A percentile compares a stretch with the other conserved stretches of the same genome.
Conservation (phyloP, 2,797 vertebrate species). For the Karalla daura region DNA sequence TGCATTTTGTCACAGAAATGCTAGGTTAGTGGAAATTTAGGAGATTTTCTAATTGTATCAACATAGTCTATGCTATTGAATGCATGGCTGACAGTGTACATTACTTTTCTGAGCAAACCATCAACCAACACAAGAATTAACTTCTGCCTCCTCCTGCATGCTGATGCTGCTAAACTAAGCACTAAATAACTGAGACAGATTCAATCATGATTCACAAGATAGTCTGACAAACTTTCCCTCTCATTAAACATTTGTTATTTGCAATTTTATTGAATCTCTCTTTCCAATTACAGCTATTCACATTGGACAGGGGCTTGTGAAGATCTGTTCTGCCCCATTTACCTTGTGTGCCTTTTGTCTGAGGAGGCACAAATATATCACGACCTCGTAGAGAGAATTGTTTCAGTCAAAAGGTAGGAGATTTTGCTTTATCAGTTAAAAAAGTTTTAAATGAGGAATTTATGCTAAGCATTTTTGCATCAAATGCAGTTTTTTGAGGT, state of each 20-base stretch:
- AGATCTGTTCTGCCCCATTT: conserved; percentile 36
- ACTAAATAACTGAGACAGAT: conserved; percentile 16
- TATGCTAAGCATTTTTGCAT: background rate
- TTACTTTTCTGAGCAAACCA: too few species aligned
- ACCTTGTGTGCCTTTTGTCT: conserved; percentile 8
- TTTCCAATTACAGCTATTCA: conserved; percentile 20
- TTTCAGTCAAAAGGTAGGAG: conserved; percentile 28
- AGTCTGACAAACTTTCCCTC: conserved; percentile 12
- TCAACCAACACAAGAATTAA: background rate
- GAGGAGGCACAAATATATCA: conserved; percentile 23
- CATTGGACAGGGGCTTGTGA: conserved; percentile 23
- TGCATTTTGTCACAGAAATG: too few species aligned
- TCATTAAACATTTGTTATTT: conserved; percentile 22
- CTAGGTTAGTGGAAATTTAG: too few species aligned
- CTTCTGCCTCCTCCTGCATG: background rate
- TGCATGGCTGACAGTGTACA: too few species aligned
- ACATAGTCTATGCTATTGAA: too few species aligned
- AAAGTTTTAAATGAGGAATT: background rate
- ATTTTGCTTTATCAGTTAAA: conserved; percentile 19
- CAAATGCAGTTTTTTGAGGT: too few species aligned
- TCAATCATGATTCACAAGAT: conserved; percentile 32
- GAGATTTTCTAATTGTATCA: too few species aligned
- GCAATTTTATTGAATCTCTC: conserved; percentile 15
- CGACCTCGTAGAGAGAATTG: background rate
- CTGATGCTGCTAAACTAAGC: background rate